Evolutionary conservation across 2,888 invertebrate species (phyloP), one percentile per base, ranked within the genome.

Genomic region (Cosmia pyralina): DNA sequence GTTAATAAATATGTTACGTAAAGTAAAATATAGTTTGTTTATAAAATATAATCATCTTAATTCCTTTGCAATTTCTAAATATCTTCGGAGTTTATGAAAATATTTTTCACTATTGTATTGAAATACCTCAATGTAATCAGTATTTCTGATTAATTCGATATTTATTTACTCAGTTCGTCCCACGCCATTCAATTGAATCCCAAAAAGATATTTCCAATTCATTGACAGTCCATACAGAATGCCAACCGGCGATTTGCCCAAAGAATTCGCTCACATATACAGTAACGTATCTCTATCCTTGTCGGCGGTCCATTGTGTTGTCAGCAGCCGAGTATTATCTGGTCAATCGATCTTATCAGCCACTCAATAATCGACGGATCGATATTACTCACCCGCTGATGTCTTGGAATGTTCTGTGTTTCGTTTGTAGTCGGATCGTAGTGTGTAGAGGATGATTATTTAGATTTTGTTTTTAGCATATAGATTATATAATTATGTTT

Each of bases 381-480:
- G 78, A 76, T 79, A 83, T 86, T 86, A 85, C 75, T 87, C 85
- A 85, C 66, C 71, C 81, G 69, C 82, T 88, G 85, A 89, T 76
- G 84, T 80, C 60, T 70, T 41, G 13, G 65, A 62, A 63, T 80
- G 68, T 58, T 70, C 41, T 46, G 50, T 67, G 62, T 83, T 69
- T 69, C 46, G 50, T 72, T 83, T 50, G 17, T 10, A 70, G 46
- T 58, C 34, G 38, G 11, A 10, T 53, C 8, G 22, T 50, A 17
- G n/a, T 68, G 48, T 69, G 50, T 28, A 28, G 28, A 28, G 28
- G 48, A 65, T 53, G 65, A 15, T 75, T 38, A 60, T 70, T 63
- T 64, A 44, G 38, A 67, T 41, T 5, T 44, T 58, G 22, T 57
- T 75, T 28, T 15, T 55, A 28, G 28, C 8, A 55, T 15, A 50